These are phyloP conservation scores for Drosophila nr. fundita DNA, from an alignment of 2,888 invertebrate genomes.

Conservation along the genomic window DNA sequence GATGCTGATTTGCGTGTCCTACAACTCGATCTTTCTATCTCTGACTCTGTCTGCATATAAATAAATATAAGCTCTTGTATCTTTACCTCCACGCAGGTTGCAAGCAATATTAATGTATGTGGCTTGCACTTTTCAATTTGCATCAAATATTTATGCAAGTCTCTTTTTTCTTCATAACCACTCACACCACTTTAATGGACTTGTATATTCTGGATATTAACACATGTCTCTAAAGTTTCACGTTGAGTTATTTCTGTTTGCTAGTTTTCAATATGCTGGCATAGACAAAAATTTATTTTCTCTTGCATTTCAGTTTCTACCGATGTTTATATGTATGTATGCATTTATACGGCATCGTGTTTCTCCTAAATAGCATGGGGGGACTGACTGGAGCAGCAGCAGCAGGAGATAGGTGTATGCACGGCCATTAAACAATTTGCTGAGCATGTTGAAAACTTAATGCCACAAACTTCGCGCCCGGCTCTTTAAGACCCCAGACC, in stretches of 20 bases:
- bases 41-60: constrained; percentile 8
- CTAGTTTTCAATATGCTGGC: constrained; percentile 52
- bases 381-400: not conserved
- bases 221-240: constrained; percentile 59
- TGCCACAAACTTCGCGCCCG: constrained; percentile 62
- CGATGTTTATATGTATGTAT: not conserved
- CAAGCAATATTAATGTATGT: constrained; percentile 32
- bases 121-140: constrained; percentile 60
- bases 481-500: constrained; percentile 38
- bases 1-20: constrained; percentile 52
- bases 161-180: not conserved
- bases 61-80: constrained; percentile 11
- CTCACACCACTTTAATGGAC: constrained; percentile 32
- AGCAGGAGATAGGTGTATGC: not conserved
- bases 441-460: constrained; percentile 66
- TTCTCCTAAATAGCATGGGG: constrained; percentile 6
- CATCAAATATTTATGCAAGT: constrained; percentile 56
- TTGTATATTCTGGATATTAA: constrained; percentile 58
- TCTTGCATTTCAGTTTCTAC: constrained; percentile 38
- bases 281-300: constrained; percentile 29
- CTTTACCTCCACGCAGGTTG: constrained; percentile 9
- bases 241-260: constrained; percentile 51
- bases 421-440: constrained; percentile 62
- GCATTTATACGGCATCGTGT: constrained; percentile 15
- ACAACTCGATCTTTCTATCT: constrained; percentile 26